Evolutionary conservation across 2,797 vertebrate genomes (phyloP), one percentile per base, ranked within the genome.

Genomic region (Apogon talboti): DNA sequence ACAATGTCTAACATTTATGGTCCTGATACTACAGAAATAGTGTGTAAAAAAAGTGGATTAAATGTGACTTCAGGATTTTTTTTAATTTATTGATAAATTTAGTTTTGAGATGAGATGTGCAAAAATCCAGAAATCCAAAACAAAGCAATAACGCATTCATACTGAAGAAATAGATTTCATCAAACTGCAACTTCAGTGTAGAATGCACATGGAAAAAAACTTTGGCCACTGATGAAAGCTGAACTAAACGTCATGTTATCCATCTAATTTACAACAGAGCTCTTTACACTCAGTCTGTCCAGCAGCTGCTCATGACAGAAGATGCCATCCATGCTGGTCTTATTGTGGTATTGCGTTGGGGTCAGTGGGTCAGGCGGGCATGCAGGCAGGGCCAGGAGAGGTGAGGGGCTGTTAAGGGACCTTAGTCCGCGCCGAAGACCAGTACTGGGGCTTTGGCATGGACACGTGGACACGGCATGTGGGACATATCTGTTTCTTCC

Each of bases 401-500:
- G 18, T 43, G 43, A 60, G 45, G 67, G 60, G 37, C n/a, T 11
- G 0, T 84, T 79, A 92, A 28, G 90, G 89, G 71, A 92, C 79
- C 52, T 84, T 82, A 54, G 83, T 82, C 49, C 71, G 14, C 13
- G 82, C 76, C 14, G 78, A 90, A 18, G 86, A 87, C 75, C 87
- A 89, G 83, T 81, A 81, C 48, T 88, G 70, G 37, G 79, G 81
- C 51, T 87, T 84, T 37, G 81, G 70, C 53, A 88, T 72, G 64
- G 47, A 66, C 58, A 92, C 69, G 1, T 86, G 74, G 21, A 86
- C 70, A 10, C 7, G 2, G 13, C 75, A 90, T 1, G 58, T 78
- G 21, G 88, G 84, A 67, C 90, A 88, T 6, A 44, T 58, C 81
- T 86, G 62, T 69, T 89, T 90, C 56, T 66, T 88, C 87, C 89